Percentiles rank a stretch among this genome's conserved stretches.
Evolutionary conservation across 2,113 vertebrate species (phyloP).

Genomic region (Dicerorhinus sumatrensis): DNA sequence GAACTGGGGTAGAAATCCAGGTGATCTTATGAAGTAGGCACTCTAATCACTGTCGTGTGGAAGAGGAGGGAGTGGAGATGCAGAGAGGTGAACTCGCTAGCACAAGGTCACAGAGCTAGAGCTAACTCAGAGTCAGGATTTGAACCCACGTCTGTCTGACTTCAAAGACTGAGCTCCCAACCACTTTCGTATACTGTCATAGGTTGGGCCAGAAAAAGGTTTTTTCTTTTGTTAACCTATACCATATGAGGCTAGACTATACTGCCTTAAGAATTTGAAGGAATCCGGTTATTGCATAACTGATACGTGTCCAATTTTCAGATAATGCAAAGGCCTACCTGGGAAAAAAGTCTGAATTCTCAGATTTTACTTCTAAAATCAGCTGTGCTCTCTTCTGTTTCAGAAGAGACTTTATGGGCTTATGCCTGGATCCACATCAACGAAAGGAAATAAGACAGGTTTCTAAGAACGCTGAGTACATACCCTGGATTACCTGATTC

Average conservation of each 20-base stretch:
- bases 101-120: neutral
- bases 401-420: neutral
- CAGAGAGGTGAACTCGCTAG: neutral
- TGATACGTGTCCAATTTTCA: neutral
- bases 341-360: neutral
- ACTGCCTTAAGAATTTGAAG: neutral
- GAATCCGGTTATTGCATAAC: neutral
- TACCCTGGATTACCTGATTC: neutral
- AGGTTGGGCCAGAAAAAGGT: neutral
- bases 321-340: neutral
- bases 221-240: neutral
- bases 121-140: neutral
- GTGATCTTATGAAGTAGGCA: accelerated
- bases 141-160: neutral
- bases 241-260: neutral
- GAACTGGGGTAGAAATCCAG: neutral
- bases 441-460: neutral
- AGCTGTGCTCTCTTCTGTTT: neutral
- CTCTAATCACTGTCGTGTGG: no score
- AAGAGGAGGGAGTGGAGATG: accelerated
- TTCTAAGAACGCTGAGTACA: neutral
- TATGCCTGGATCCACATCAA: accelerated
- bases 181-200: accelerated
- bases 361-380: neutral
- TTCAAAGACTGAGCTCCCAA: neutral